phyloP scores from a whole-genome alignment of 2,888 invertebrate species.

The Sesia bembeciformis region DNA sequence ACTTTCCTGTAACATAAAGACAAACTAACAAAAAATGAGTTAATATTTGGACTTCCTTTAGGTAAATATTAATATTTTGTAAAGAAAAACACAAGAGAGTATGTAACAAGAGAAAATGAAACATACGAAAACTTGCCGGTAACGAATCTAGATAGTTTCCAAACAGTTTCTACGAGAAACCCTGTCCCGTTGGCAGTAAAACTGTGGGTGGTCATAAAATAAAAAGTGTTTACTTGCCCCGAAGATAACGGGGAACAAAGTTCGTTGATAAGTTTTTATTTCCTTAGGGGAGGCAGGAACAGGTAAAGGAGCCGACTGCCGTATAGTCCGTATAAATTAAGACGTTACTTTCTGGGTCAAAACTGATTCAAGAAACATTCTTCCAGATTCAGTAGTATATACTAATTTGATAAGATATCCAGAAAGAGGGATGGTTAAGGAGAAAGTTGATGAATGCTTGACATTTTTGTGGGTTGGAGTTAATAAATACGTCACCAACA shows the following conservation, averaged over 20 bases:
- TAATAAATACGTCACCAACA: slow-evolving; percentile 4
- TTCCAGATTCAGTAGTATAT: too few relatives aligned
- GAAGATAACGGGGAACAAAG: slow-evolving; percentile 63
- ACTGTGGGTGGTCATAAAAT: slow-evolving; percentile 58
- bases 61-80: neutral
- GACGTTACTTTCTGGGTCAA: neutral
- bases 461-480: slow-evolving; percentile 2
- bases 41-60: neutral
- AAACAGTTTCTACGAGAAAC: slow-evolving; percentile 5
- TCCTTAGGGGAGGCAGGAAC: slow-evolving; percentile 35
- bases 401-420: too few relatives aligned
- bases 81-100: neutral
- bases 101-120: neutral
- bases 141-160: slow-evolving; percentile 11
- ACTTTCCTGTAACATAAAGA: too few relatives aligned
- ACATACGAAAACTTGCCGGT: neutral
- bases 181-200: slow-evolving; percentile 31
- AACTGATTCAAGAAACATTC: too few relatives aligned
- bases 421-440: too few relatives aligned
- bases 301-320: slow-evolving; percentile 30
- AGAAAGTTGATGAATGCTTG: neutral
- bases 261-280: slow-evolving; percentile 71
- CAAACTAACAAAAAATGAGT: neutral
- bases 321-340: slow-evolving; percentile 23
- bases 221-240: slow-evolving; percentile 68